Conservation (phyloP, 2,113 vertebrate genomes). For the Cranoglanis bouderius region DNA sequence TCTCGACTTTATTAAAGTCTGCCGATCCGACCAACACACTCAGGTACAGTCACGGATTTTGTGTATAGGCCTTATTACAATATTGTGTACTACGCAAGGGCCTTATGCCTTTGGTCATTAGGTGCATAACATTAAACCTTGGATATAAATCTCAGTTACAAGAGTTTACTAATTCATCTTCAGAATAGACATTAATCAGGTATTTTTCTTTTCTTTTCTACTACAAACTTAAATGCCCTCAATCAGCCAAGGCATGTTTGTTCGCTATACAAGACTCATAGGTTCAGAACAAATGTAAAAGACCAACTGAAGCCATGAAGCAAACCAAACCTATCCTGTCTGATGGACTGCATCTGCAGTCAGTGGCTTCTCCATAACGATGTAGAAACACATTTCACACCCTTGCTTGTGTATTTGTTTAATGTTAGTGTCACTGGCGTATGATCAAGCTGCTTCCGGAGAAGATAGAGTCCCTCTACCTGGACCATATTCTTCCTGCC, state of each 20-base stretch:
- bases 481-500: slow-evolving; percentile 83
- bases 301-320: neutral
- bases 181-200: neutral
- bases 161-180: too few species aligned
- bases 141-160: neutral
- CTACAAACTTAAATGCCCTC: too few species aligned
- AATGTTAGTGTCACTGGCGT: slow-evolving; percentile 91
- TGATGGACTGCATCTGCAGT: neutral
- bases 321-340: neutral
- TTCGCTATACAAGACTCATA: too few species aligned
- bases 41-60: slow-evolving; percentile 70
- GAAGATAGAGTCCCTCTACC: slow-evolving; percentile 88
- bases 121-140: neutral
- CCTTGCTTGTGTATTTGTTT: neutral
- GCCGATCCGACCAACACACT: slow-evolving; percentile 95
- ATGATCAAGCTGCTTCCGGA: slow-evolving; percentile 92
- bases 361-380: neutral
- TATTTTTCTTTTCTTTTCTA: neutral
- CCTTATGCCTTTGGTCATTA: too few species aligned
- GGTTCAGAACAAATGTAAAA: too few species aligned
- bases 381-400: neutral
- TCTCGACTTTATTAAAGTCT: slow-evolving; percentile 89
- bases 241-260: too few species aligned
- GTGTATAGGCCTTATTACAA: too few species aligned
- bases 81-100: too few species aligned